phyloP scores from a whole-genome alignment of 2,888 invertebrate genomes.

The Hermodice carunculata region DNA sequence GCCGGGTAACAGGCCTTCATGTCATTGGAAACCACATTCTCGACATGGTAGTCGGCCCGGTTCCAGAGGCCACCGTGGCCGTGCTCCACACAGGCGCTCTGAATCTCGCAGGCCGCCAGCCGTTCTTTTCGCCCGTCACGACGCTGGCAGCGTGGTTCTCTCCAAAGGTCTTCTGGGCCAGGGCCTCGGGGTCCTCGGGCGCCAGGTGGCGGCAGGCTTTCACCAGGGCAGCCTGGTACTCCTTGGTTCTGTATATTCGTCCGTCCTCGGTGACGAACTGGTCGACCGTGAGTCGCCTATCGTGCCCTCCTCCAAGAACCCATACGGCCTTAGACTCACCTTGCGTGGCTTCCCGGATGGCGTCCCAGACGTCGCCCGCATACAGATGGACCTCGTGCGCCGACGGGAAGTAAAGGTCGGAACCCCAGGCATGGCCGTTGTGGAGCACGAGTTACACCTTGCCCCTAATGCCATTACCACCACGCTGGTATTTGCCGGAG shows the following conservation, averaged over 20 bases:
- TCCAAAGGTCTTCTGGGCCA: slow-evolving; percentile 5
- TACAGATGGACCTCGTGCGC: slow-evolving; percentile 1
- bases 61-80: slow-evolving; percentile 15
- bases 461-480: no score
- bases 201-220: slow-evolving; percentile 4
- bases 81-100: no score
- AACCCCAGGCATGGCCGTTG: slow-evolving; percentile 33
- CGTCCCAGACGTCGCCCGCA: slow-evolving; percentile 29
- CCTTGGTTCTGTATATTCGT: background rate
- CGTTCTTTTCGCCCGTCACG: background rate
- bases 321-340: slow-evolving; percentile 18
- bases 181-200: no score
- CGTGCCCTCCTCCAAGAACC: slow-evolving; percentile 20
- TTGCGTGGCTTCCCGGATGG: slow-evolving; percentile 20
- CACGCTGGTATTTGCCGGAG: background rate
- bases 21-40: slow-evolving; percentile 6
- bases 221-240: background rate
- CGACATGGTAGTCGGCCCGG: background rate
- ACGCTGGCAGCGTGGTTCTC: slow-evolving; percentile 13
- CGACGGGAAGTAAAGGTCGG: slow-evolving; percentile 23
- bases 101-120: slow-evolving; percentile 14
- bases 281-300: slow-evolving; percentile 12
- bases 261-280: slow-evolving; percentile 32
- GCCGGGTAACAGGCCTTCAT: slow-evolving; percentile 15
- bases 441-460: slow-evolving; percentile 20